Conservation (phyloP, 2,888 invertebrate genomes). For the Coleophora flavipennella region DNA sequence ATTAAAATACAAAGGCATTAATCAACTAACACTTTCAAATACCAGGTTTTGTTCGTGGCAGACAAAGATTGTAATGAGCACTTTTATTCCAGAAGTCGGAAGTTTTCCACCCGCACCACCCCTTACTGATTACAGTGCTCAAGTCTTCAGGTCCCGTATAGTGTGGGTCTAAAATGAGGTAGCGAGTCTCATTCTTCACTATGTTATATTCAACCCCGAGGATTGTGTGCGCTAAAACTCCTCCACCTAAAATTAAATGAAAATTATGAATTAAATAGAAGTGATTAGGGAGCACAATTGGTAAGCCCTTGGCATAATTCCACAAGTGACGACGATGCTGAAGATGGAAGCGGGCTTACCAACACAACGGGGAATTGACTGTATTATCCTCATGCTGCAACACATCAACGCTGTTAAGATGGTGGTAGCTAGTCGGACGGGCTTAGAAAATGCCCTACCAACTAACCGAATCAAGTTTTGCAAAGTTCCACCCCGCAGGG, state of each 20-base stretch:
- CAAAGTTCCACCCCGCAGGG: too few relatives aligned
- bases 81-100: constrained; percentile 95
- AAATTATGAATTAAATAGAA: too few relatives aligned
- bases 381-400: too few relatives aligned
- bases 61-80: constrained; percentile 96
- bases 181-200: constrained; percentile 84
- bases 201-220: constrained; percentile 93
- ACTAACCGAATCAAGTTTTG: too few relatives aligned
- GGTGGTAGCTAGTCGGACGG: too few relatives aligned
- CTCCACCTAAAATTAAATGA: constrained; percentile 89
- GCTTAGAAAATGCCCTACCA: too few relatives aligned
- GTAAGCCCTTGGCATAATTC: too few relatives aligned
- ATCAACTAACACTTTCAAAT: constrained; percentile 26
- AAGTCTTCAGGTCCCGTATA: constrained; percentile 93
- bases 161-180: constrained; percentile 98
- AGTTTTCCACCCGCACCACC: constrained; percentile 99
- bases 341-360: too few relatives aligned
- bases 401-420: too few relatives aligned
- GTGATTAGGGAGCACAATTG: too few relatives aligned
- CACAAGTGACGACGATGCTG: too few relatives aligned
- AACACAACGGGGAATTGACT: too few relatives aligned
- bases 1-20: background rate
- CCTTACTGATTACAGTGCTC: constrained; percentile 81
- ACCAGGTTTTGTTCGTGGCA: constrained; percentile 78
- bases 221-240: constrained; percentile 97